Evolutionary conservation across 2,113 vertebrate genomes (phyloP).

Genomic region (Galemys pyrenaicus): DNA sequence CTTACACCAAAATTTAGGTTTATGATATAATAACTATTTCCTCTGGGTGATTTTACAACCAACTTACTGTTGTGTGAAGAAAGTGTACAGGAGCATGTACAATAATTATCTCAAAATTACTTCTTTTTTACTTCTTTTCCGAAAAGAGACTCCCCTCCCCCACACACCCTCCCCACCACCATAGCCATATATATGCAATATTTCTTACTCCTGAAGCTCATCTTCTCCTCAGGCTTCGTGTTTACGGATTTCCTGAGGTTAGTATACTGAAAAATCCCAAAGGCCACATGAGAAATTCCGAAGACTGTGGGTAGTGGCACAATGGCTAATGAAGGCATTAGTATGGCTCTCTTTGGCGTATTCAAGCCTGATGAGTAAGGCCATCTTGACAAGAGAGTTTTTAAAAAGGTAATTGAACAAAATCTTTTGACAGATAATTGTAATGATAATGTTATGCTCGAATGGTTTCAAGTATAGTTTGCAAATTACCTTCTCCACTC

Average conservation of each 20-base stretch:
- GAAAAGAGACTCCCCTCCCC: slow-evolving; percentile 25
- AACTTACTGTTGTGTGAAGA: slow-evolving; percentile 65
- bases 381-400: slow-evolving; percentile 79
- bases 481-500: slow-evolving; percentile 81
- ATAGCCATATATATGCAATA: slow-evolving; percentile 55
- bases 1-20: slow-evolving; percentile 54
- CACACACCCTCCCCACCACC: background rate
- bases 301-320: background rate
- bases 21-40: slow-evolving; percentile 69
- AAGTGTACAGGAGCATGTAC: slow-evolving; percentile 58
- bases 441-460: slow-evolving; percentile 81
- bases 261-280: background rate
- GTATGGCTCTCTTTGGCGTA: slow-evolving; percentile 76
- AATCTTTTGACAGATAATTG: slow-evolving; percentile 84
- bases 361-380: slow-evolving; percentile 73
- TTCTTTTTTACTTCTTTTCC: too few species aligned
- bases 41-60: slow-evolving; percentile 64
- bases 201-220: background rate
- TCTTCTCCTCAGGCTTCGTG: slow-evolving; percentile 40
- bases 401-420: slow-evolving; percentile 83
- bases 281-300: slow-evolving; percentile 58
- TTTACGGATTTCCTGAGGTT: slow-evolving; percentile 66
- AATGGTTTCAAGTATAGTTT: slow-evolving; percentile 80
- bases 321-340: slow-evolving; percentile 79
- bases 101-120: slow-evolving; percentile 75